phyloP scores from a whole-genome alignment of 1,140 invertebrate genomes.

The Pseudomyrmex gracilis region DNA sequence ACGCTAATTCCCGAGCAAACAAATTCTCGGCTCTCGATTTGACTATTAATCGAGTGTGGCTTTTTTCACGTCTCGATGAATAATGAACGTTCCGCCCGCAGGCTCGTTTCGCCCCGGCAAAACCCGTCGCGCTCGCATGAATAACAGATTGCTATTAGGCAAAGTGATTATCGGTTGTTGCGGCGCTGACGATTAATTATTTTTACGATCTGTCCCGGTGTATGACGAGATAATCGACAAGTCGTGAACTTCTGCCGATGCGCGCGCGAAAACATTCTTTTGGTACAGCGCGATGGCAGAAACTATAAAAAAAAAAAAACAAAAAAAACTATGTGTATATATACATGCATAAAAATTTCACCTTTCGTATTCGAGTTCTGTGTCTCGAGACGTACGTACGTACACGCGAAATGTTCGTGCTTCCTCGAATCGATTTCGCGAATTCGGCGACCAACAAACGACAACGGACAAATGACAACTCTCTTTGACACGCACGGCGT shows the following conservation, averaged over 20 bases:
- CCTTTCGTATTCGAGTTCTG: conserved; percentile 29
- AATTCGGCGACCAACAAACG: conserved; percentile 6
- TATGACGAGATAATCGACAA: conserved; percentile 55
- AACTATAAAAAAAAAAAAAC: too few species aligned
- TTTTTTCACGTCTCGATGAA: conserved; percentile 32
- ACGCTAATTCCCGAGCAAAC: conserved; percentile 40
- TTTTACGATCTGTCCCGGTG: conserved; percentile 44
- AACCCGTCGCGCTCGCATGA: conserved; percentile 42
- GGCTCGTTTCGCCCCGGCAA: conserved; percentile 28
- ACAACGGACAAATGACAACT: too few species aligned
- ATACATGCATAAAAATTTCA: conserved; percentile 38
- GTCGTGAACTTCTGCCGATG: conserved; percentile 27
- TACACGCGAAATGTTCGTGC: conserved; percentile 34
- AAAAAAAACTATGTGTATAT: too few species aligned
- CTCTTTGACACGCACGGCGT: too few species aligned
- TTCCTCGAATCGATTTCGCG: conserved; percentile 47
- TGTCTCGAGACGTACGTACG: conserved; percentile 19
- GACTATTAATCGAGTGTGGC: conserved; percentile 40
- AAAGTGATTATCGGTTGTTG: conserved; percentile 60
- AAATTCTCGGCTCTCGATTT: conserved; percentile 28
- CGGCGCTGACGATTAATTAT: conserved; percentile 48
- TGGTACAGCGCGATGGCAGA: not conserved
- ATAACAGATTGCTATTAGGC: conserved; percentile 59
- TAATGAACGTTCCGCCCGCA: conserved; percentile 40
- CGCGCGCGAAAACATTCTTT: conserved; percentile 2